phyloP scores from a whole-genome alignment of 2,113 vertebrate species.

The Clarias batrachus region DNA sequence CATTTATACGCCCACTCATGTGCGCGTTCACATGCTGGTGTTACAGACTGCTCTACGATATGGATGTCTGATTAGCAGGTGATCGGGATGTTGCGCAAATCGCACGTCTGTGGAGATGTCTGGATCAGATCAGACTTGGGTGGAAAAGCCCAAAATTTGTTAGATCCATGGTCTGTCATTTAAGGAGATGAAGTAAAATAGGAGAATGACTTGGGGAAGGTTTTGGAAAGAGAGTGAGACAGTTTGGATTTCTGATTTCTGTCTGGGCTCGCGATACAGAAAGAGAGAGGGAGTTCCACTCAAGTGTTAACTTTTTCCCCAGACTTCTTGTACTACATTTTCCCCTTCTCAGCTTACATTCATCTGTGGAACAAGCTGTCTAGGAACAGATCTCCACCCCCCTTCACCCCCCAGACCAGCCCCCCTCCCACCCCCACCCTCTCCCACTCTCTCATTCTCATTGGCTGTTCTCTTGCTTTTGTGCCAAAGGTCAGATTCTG shows the following conservation, averaged over 20 bases:
- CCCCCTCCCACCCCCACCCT: too few species aligned
- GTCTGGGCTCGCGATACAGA: slow-evolving; percentile 61
- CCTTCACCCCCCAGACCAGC: too few species aligned
- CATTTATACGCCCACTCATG: neutral
- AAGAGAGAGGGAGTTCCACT: neutral
- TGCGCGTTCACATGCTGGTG: neutral
- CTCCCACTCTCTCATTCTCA: neutral
- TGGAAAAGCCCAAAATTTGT: neutral
- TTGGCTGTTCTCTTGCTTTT: neutral
- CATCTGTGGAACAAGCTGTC: neutral
- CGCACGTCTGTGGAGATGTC: neutral
- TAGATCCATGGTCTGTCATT: neutral
- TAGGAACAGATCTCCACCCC: neutral
- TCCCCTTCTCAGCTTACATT: neutral
- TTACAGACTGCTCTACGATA: neutral
- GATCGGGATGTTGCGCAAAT: neutral
- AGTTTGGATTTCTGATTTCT: neutral
- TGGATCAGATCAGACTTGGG: slow-evolving; percentile 14
- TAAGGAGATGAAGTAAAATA: neutral
- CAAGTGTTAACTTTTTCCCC: neutral
- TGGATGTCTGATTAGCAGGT: slow-evolving; percentile 15
- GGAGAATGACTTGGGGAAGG: neutral
- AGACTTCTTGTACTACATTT: neutral
- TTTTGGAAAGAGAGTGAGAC: neutral
- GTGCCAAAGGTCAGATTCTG: slow-evolving; percentile 21